A percentile compares a stretch with the other conserved stretches of the same genome.
Evolutionary conservation across 2,113 vertebrate genomes (phyloP).

Genomic region (Cololabis saira): DNA sequence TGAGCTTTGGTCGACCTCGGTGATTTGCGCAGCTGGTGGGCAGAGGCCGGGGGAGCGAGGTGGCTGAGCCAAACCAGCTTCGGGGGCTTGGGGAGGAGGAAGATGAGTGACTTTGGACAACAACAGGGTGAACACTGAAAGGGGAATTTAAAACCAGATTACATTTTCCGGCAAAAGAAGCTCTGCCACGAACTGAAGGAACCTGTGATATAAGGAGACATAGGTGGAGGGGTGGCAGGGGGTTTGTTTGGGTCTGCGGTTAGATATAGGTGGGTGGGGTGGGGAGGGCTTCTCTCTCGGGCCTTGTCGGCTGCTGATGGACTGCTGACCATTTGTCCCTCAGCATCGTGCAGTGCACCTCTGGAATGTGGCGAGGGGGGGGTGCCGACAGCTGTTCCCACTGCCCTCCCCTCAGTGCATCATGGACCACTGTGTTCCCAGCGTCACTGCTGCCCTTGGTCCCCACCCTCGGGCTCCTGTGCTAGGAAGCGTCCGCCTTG

Average conservation of each 20-base stretch:
- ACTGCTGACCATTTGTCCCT: slow-evolving; percentile 43
- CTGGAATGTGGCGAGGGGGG: slow-evolving; percentile 33
- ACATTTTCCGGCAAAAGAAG: slow-evolving; percentile 36
- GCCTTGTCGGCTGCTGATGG: slow-evolving; percentile 50
- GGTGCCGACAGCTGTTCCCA: slow-evolving; percentile 7
- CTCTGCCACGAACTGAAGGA: slow-evolving; percentile 39
- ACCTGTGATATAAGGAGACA: slow-evolving; percentile 34
- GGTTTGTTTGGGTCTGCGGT: slow-evolving; percentile 9
- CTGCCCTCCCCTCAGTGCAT: slow-evolving; percentile 60
- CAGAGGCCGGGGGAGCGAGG: slow-evolving; percentile 55
- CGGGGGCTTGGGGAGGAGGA: slow-evolving; percentile 49
- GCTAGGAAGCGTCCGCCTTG: slow-evolving; percentile 80
- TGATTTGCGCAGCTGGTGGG: slow-evolving; percentile 62
- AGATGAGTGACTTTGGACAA: slow-evolving; percentile 48
- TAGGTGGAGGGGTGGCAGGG: background rate
- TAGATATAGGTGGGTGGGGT: background rate
- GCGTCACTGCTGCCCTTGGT: slow-evolving; percentile 66
- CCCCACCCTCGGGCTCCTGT: slow-evolving; percentile 77
- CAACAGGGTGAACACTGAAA: slow-evolving; percentile 22
- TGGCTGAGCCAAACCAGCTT: slow-evolving; percentile 58
- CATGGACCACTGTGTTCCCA: slow-evolving; percentile 61
- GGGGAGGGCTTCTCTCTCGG: slow-evolving; percentile 42
- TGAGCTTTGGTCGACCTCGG: slow-evolving; percentile 66
- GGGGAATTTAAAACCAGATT: slow-evolving; percentile 26
- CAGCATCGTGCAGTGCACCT: slow-evolving; percentile 56